Base-by-base conservation (phyloP, 1,140 invertebrate genomes). In the Ceratosolen solmsi region DNA sequence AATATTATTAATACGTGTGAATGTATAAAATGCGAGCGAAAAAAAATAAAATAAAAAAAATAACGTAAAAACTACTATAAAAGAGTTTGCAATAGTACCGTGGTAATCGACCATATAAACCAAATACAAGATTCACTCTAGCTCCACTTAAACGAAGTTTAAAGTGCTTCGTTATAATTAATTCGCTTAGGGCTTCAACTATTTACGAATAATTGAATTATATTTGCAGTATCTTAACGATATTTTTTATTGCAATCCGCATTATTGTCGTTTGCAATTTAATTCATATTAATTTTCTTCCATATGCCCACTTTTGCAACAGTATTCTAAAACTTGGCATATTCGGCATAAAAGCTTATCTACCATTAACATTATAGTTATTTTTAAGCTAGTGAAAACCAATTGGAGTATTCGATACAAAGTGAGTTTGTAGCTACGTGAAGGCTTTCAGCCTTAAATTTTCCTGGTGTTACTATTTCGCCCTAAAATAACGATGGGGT, bases 351-450 rank as follows among this genome's bases (percentile, higher is more conserved):
- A 63, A 63, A 63, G 58, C 58, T 9, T 63, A 27, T 2, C 25
- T 33, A 63, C 8, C 0, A 4, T 30, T 30, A 74, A 5, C 22
- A 22, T 22, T 22, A 36, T 58, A 58, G 27, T 36, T 36, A 20
- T 63, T 76, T 60, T 76, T 56, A 63, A n/a, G n/a, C 25, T 77
- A 65, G 65, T 65, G 38, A 27, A 77, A 49, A 65, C 38, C 38
- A 77, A 65, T 65, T 58, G 15, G 25, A 49, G 13, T n/a, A 65
- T 60, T 51, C 38, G 75, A 77, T 65, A 78, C 38, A 78, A 51
- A 78, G 65, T 51, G 60, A 78, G 76, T 60, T 68, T 76, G 20
- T 20, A 60, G 8, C 20, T 4, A 46, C 25, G 20, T 41, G 25
- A 36, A 75, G 20, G 51, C 49, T 56, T 8, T 75, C 30, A 38